Evolutionary conservation across 2,888 invertebrate species (phyloP).

Genomic region (Vannuccia rotundouncinata): DNA sequence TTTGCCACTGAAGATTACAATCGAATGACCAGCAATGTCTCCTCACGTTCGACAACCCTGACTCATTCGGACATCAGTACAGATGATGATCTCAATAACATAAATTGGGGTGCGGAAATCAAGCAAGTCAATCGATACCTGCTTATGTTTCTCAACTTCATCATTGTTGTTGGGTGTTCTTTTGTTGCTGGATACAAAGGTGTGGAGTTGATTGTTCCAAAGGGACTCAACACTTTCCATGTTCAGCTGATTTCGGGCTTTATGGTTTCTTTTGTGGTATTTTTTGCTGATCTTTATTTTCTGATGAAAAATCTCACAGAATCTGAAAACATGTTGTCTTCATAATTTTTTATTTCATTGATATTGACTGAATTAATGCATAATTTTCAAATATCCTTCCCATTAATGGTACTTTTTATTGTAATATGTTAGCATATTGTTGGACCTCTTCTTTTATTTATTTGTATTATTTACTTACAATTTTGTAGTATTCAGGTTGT

Average conservation of each 20-base stretch:
- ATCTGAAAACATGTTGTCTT: not conserved
- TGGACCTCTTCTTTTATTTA: no score
- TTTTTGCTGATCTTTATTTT: constrained; percentile 30
- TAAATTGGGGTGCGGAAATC: constrained; percentile 20
- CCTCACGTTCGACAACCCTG: not conserved
- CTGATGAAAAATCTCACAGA: not conserved
- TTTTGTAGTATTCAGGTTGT: no score
- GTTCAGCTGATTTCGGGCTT: constrained; percentile 13
- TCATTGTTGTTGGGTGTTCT: constrained; percentile 33
- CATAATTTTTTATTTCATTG: not conserved
- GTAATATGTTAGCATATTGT: no score
- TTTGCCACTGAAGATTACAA: constrained; percentile 34
- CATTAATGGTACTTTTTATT: no score
- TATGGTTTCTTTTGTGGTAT: not conserved
- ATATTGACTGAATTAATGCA: not conserved
- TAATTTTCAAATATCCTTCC: not conserved
- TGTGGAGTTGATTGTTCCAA: not conserved
- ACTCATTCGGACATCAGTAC: not conserved
- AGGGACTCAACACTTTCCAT: not conserved
- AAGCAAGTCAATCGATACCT: constrained; percentile 30
- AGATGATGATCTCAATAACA: not conserved
- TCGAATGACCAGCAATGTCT: constrained; percentile 32
- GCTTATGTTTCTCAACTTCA: constrained; percentile 31
- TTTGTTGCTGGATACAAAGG: constrained; percentile 33
- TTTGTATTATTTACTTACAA: no score